Base-by-base conservation (phyloP, 1,140 invertebrate genomes). In the Macrocentrus cingulum region DNA sequence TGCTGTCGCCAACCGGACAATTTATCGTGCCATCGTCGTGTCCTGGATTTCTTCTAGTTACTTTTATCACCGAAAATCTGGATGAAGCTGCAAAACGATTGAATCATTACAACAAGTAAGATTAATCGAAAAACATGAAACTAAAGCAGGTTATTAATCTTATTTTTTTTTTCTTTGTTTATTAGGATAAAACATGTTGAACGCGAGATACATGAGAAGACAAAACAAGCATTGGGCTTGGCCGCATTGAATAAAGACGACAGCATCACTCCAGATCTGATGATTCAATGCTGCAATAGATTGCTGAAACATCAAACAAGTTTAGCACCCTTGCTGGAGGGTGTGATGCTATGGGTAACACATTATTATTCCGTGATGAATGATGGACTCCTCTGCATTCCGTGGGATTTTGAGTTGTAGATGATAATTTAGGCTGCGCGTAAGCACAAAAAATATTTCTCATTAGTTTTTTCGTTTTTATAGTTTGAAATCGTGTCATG, bases 1-100 rank as follows among this genome's bases (percentile, higher is more conserved):
- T 94, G 91, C 83, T 96, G n/a, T 93, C 91, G 5, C 92, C 92
- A 1, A 94, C 91, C 32, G 94, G 94, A 16, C 92, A 95, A 77
- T 92, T 96, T 64, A 94, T 95, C 41, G 91, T 92, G 0, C 94
- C 94, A 19, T 88, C 91, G 13, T 92, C 92, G 0, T 94, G 92
- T 74, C 93, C 94, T 7, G 88, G 91, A 0, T 87, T 87, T 61
- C 84, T 95, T 55, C 78, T 95, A 32, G 85, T 95, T 1, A 89
- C 87, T 66, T 97, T 94, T 70, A 90, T 97, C 32, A 84, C 86
- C 4, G 84, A 87, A 19, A 85, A 94, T 73, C 82, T 95, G 62
- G 79, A 87, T 25, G 83, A 89, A 70, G 92, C 93, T 0, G 82
- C 82, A 34, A 74, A 86, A 59, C 84, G 85, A 51, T 80, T 90